Percentiles rank a stretch among this genome's conserved stretches.
phyloP scores from a whole-genome alignment of 2,888 invertebrate genomes.

The Dasypolia templi region DNA sequence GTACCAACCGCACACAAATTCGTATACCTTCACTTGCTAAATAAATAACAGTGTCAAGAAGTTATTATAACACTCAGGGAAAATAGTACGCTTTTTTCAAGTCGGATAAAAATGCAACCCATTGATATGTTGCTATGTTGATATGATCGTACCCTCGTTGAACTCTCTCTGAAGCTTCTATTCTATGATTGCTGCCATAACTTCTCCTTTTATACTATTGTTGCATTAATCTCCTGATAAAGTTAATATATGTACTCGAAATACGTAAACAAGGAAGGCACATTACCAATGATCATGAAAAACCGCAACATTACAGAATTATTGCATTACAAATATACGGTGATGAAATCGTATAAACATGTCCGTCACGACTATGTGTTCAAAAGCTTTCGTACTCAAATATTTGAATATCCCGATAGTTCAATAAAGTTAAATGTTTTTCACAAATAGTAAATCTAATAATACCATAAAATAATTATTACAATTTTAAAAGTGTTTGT shows the following conservation, averaged over 20 bases:
- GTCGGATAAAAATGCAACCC: neutral
- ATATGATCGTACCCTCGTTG: neutral
- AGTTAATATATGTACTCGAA: no score
- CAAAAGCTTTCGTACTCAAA: constrained; percentile 5
- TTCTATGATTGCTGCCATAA: neutral
- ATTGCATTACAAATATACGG: constrained; percentile 18
- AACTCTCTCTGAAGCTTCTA: neutral
- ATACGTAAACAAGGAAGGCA: constrained; percentile 5
- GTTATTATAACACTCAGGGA: no score
- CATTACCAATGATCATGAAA: constrained; percentile 5
- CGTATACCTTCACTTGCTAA: no score
- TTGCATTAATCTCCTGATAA: neutral
- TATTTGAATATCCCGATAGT: constrained; percentile 8
- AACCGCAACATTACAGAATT: neutral
- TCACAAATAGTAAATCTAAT: constrained; percentile 11
- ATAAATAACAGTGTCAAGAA: no score
- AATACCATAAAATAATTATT: neutral
- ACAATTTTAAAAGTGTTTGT: neutral
- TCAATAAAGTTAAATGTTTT: constrained; percentile 1
- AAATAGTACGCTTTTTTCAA: no score
- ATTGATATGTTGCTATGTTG: neutral
- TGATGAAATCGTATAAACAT: constrained; percentile 8
- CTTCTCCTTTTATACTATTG: neutral
- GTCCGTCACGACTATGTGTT: constrained; percentile 6
- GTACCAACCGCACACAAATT: no score